Evolutionary conservation across 1,140 invertebrate species (phyloP).

Genomic region (Zaprionus lachaisei): DNA sequence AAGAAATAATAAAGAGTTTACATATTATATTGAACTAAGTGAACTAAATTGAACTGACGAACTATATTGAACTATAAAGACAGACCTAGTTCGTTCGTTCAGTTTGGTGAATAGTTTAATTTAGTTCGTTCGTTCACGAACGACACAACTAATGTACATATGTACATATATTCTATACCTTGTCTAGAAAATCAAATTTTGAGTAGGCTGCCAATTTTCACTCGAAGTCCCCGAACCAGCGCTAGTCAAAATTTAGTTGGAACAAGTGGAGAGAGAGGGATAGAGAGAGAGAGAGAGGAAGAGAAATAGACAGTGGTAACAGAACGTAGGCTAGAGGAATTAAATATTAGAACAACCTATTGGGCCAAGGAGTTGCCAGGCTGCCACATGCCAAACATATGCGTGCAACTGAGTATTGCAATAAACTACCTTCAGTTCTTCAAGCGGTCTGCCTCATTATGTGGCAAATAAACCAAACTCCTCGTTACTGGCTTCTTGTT

Average conservation of each 20-base stretch:
- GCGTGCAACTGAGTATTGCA: conserved; percentile 32
- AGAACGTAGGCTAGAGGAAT: background rate
- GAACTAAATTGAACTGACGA: too few species aligned
- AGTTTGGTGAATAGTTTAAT: too few species aligned
- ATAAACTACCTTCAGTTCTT: background rate
- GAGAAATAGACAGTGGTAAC: background rate
- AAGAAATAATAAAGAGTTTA: too few species aligned
- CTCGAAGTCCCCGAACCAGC: background rate
- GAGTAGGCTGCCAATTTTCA: background rate
- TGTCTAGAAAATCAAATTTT: background rate
- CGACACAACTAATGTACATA: too few species aligned
- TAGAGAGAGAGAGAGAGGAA: background rate
- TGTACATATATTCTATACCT: background rate
- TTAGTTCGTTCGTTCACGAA: too few species aligned
- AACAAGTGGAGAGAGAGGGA: background rate
- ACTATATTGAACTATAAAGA: too few species aligned
- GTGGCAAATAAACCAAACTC: conserved; percentile 5
- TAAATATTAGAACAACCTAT: background rate
- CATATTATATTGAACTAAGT: too few species aligned
- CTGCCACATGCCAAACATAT: conserved; percentile 8
- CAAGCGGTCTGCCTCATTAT: conserved; percentile 9
- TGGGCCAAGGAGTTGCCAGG: background rate
- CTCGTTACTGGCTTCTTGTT: background rate
- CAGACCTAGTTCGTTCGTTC: too few species aligned
- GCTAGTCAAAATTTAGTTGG: too few species aligned